Percentiles rank a stretch among this genome's conserved stretches.
phyloP scores from a whole-genome alignment of 2,797 vertebrate species.

The Lindbergichthys nudifrons region DNA sequence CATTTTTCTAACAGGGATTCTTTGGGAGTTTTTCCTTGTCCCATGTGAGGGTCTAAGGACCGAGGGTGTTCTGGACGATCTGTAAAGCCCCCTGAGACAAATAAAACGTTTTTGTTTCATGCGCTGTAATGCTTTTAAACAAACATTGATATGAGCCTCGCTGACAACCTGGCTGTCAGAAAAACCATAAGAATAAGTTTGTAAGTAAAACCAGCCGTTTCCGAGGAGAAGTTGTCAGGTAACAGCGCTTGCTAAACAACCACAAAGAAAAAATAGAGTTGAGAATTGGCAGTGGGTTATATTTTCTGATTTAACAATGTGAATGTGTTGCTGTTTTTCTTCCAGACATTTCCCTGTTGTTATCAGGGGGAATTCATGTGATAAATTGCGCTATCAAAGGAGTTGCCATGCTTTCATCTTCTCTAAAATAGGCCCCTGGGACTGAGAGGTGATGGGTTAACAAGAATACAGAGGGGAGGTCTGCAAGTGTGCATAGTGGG shows the following conservation, averaged over 20 bases:
- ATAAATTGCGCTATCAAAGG: slow-evolving; percentile 70
- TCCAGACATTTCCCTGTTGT: slow-evolving; percentile 39
- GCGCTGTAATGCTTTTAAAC: not conserved
- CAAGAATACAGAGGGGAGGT: slow-evolving; percentile 37
- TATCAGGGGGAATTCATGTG: slow-evolving; percentile 53
- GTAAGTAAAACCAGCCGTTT: slow-evolving; percentile 50
- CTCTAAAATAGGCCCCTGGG: slow-evolving; percentile 44
- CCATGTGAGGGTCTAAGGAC: too few species aligned
- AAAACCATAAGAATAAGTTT: not conserved
- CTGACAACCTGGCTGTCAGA: not conserved
- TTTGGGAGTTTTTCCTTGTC: too few species aligned
- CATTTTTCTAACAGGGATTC: too few species aligned
- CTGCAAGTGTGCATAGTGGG: slow-evolving; percentile 26
- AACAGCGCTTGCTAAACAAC: slow-evolving; percentile 29
- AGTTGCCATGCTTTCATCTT: slow-evolving; percentile 62
- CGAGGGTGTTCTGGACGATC: too few species aligned
- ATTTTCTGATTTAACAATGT: slow-evolving; percentile 53
- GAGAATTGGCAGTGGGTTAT: slow-evolving; percentile 27
- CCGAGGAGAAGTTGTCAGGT: slow-evolving; percentile 32
- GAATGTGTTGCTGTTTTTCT: slow-evolving; percentile 50
- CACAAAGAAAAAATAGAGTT: slow-evolving; percentile 53
- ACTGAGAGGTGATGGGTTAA: slow-evolving; percentile 51
- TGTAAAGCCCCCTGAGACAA: too few species aligned
- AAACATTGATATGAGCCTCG: not conserved
- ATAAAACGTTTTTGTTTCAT: not conserved